Evolutionary conservation across 2,888 invertebrate genomes (phyloP).

Genomic region (Cylloceria caligata): DNA sequence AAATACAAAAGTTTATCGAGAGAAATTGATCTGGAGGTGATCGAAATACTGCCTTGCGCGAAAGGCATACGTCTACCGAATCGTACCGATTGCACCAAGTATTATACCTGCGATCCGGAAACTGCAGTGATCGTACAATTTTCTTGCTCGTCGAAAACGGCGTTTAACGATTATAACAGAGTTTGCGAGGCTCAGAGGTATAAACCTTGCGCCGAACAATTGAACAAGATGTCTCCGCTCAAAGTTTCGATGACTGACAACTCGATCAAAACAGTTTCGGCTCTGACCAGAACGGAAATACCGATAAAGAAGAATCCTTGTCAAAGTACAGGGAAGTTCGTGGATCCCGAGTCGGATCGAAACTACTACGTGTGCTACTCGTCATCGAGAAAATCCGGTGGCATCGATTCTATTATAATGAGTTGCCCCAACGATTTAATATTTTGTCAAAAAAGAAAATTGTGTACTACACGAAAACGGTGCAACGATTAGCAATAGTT

Average conservation of each 20-base stretch:
- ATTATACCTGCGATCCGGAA: slow-evolving; percentile 85
- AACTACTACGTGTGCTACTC: slow-evolving; percentile 85
- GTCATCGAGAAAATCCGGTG: slow-evolving; percentile 79
- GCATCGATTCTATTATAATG: slow-evolving; percentile 85
- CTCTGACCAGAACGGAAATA: slow-evolving; percentile 1
- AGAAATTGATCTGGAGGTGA: slow-evolving; percentile 66
- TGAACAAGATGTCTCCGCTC: slow-evolving; percentile 76
- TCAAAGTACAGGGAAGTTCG: slow-evolving; percentile 84
- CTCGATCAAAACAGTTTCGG: slow-evolving; percentile 9
- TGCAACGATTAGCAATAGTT: slow-evolving; percentile 74
- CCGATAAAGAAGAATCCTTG: slow-evolving; percentile 75
- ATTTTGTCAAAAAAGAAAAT: slow-evolving; percentile 84
- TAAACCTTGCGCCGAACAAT: slow-evolving; percentile 80
- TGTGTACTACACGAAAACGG: slow-evolving; percentile 83
- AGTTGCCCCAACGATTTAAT: slow-evolving; percentile 84
- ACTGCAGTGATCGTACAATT: slow-evolving; percentile 84
- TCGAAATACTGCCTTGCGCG: slow-evolving; percentile 84
- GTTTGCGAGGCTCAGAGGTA: slow-evolving; percentile 84
- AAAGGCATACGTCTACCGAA: slow-evolving; percentile 85
- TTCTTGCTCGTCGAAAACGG: slow-evolving; percentile 85
- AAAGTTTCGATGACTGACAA: slow-evolving; percentile 43
- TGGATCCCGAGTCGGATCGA: slow-evolving; percentile 84
- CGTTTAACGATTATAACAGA: slow-evolving; percentile 84
- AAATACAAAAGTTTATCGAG: slow-evolving; percentile 73
- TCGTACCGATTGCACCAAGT: slow-evolving; percentile 85